Evolutionary conservation across 2,797 vertebrate genomes (phyloP).

Genomic region (Poeciliopsis turneri): DNA sequence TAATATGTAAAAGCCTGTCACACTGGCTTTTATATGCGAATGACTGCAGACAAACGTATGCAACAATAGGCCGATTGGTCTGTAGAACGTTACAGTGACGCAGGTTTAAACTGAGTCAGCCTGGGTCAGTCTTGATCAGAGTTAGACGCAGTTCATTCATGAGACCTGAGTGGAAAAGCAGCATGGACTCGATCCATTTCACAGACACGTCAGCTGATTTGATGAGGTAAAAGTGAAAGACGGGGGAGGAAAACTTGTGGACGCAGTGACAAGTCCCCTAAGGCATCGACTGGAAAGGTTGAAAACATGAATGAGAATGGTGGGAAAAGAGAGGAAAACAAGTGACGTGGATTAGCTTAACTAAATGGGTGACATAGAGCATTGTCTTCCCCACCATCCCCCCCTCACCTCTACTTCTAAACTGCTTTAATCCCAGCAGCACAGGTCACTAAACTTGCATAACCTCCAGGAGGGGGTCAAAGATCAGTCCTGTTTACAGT

Average conservation of each 20-base stretch:
- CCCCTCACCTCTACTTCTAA: constrained; percentile 35
- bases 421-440: constrained; percentile 47
- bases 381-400: constrained; percentile 51
- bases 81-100: neutral
- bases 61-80: neutral
- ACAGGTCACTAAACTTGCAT: constrained; percentile 37
- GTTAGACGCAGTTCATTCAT: constrained; percentile 3
- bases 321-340: constrained; percentile 20
- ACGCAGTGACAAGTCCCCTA: constrained; percentile 8
- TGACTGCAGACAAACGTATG: neutral
- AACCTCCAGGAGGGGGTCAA: constrained; percentile 30
- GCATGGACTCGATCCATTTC: neutral
- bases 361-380: constrained; percentile 40
- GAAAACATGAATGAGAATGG: constrained; percentile 45
- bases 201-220: neutral
- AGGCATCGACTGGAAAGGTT: neutral
- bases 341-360: constrained; percentile 47
- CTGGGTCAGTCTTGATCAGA: neutral
- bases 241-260: constrained; percentile 14
- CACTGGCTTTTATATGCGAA: neutral
- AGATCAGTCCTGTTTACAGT: constrained; percentile 47
- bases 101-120: constrained; percentile 2
- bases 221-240: constrained; percentile 5
- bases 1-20: neutral
- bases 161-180: neutral